Conservation (phyloP, 2,797 vertebrate species). For the Hemibagrus guttatus region DNA sequence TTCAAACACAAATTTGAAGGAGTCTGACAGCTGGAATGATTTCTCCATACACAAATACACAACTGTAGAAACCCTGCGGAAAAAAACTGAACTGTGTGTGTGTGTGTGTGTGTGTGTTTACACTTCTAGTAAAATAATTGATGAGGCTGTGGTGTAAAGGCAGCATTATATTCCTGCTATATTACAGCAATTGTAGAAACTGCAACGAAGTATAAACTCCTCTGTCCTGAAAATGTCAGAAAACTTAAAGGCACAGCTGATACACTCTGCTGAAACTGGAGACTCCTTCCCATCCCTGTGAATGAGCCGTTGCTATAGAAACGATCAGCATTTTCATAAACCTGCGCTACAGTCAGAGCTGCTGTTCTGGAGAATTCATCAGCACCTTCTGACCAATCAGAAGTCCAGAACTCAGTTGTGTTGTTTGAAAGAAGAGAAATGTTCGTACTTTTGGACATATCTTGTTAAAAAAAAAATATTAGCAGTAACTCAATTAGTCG, state of each 20-base stretch:
- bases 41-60: too few relatives aligned
- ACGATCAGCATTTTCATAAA: too few relatives aligned
- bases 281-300: neutral
- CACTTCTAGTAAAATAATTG: too few relatives aligned
- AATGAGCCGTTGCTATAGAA: neutral
- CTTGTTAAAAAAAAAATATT: neutral
- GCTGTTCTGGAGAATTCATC: neutral
- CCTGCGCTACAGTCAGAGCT: neutral
- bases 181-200: too few relatives aligned
- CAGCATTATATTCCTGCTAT: too few relatives aligned
- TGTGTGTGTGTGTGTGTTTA: too few relatives aligned
- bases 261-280: neutral
- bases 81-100: too few relatives aligned
- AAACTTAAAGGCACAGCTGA: neutral
- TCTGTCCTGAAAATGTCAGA: neutral
- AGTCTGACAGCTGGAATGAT: neutral
- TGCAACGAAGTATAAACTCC: neutral
- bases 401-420: neutral
- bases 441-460: neutral
- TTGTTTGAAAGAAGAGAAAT: neutral
- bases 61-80: too few relatives aligned
- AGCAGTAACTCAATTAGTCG: neutral
- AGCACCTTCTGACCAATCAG: neutral
- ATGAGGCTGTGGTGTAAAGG: too few relatives aligned
- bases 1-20: neutral